Evolutionary conservation across 2,797 vertebrate species (phyloP).

Genomic region (Alca torda): DNA sequence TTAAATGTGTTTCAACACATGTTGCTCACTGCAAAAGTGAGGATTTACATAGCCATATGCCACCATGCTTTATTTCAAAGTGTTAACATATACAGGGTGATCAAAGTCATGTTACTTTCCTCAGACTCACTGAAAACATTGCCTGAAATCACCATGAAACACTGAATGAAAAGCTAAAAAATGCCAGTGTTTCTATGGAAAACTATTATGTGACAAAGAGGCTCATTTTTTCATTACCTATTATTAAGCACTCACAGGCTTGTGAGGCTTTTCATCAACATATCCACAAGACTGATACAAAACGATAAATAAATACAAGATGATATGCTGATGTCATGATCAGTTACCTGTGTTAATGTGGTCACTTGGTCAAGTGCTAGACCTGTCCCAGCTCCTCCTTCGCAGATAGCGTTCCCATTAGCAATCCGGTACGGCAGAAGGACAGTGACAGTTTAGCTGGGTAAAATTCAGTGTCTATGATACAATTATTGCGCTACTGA

Average conservation of each 20-base stretch:
- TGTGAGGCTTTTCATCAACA: not conserved
- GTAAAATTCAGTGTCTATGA: constrained; percentile 28
- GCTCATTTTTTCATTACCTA: not conserved
- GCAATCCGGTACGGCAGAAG: not conserved
- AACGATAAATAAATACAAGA: not conserved
- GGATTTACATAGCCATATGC: not conserved
- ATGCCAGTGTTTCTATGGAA: not conserved
- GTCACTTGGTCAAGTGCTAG: not conserved
- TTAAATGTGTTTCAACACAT: not conserved
- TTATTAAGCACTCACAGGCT: not conserved
- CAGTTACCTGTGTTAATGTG: constrained; percentile 35
- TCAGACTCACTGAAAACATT: not conserved
- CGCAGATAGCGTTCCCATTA: not conserved
- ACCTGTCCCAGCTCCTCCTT: not conserved
- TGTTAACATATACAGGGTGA: not conserved
- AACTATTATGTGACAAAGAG: not conserved
- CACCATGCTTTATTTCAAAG: not conserved
- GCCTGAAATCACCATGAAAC: not conserved
- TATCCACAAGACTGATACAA: not conserved
- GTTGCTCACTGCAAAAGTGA: not conserved
- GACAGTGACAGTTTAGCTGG: not conserved
- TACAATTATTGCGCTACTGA: constrained; percentile 57
- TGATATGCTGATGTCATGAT: not conserved
- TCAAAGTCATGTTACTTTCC: not conserved
- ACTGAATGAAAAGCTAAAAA: not conserved